Conservation (phyloP, 2,113 vertebrate genomes). For the Notarius quadriscutis region DNA sequence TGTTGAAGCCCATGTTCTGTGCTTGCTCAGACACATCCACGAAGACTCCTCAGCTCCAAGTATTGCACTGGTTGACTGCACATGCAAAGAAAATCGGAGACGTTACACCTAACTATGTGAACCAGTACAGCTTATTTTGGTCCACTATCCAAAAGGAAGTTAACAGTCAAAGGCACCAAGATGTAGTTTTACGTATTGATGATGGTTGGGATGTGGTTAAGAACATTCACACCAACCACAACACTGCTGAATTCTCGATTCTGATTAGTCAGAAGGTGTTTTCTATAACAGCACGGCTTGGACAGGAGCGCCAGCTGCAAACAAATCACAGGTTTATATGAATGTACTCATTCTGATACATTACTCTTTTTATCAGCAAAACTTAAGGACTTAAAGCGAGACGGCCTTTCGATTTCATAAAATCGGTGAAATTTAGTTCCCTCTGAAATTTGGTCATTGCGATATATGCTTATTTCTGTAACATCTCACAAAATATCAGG, state of each 20-base stretch:
- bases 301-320: too few species aligned
- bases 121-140: not conserved
- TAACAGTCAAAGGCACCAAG: not conserved
- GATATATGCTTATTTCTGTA: too few species aligned
- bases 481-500: too few species aligned
- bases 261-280: not conserved
- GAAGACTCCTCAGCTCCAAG: conserved; percentile 5
- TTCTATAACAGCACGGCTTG: not conserved
- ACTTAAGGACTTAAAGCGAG: too few species aligned
- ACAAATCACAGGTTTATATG: too few species aligned
- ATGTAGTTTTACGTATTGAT: not conserved
- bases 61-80: not conserved
- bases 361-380: too few species aligned
- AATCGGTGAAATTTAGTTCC: too few species aligned
- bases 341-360: too few species aligned
- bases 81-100: not conserved
- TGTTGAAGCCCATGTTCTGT: not conserved
- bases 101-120: not conserved
- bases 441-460: too few species aligned
- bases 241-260: not conserved
- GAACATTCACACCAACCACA: not conserved
- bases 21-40: not conserved
- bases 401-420: too few species aligned
- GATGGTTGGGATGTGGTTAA: not conserved
- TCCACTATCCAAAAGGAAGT: not conserved